Evolutionary conservation across 2,113 vertebrate species (phyloP), one percentile per base, ranked within the genome.

Genomic region (Alethe castanea): DNA sequence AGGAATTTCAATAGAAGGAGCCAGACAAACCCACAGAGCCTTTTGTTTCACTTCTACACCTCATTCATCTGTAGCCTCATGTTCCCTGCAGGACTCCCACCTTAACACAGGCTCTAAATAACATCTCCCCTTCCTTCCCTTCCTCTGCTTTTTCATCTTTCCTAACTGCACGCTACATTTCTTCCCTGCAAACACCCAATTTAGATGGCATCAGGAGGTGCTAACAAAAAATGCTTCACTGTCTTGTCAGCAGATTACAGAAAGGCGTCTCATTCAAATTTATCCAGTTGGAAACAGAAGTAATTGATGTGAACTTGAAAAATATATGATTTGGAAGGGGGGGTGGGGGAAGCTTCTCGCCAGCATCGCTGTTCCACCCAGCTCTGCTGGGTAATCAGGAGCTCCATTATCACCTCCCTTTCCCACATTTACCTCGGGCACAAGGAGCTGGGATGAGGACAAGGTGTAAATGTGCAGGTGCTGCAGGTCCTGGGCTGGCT

Each of bases 271-370:
- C 77, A 81, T 96, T 96, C 53, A 44, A 87, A 95, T 93, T 84
- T 88, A 90, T 89, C 91, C 92, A 70, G 38, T 67, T 28, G 62
- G 91, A 97, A 97, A 93, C 9, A 5, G 74, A 86, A 78, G 86
- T 88, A 97, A 96, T 84, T 91, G 92, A 94, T 93, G 86, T 64
- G 78, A 96, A 88, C 82, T 88, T 94, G 92, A 91, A 92, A 94
- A 96, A 92, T 81, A 85, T 40, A 77, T 16, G 48, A 77, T 62
- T 80, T 81, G 52, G 89, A 78, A 88, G 72, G 8, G 8, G n/a
- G 31, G 56, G 47, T 14, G 60, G 36, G 57, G 44, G 42, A 73
- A 69, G 72, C 82, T 78, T 50, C 59, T 81, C 6, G 0, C 12
- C 59, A 53, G 92, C 72, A 1, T 6, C 2, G 36, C 47, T 77